Base-by-base conservation (phyloP, 2,113 vertebrate genomes). In the Anas platyrhynchos region DNA sequence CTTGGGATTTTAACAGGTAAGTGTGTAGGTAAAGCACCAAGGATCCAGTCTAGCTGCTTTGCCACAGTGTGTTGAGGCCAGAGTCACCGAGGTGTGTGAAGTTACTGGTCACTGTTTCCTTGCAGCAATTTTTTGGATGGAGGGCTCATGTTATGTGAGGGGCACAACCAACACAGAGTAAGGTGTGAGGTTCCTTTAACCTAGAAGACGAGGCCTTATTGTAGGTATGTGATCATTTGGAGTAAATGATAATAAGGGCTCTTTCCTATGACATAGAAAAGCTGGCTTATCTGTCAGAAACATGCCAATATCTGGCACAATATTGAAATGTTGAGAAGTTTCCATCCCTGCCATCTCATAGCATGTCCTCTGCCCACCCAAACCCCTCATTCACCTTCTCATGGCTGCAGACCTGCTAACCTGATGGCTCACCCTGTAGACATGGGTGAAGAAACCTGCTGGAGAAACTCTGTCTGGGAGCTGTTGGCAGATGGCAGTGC, bases 341-440 rank as follows among this genome's bases (percentile, higher is more conserved):
- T 86, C 31, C 14, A 9, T 15, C 18, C 14, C 26, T 74, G 3
- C 62, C 86, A 43, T 36, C 23, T 62, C 17, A 14, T 7, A 9
- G 20, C 54, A n/a, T 87, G 32, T 61, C n/a, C 13, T 83, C 71
- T 65, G 52, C 12, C 13, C 38, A 13, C 43, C 43, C 27, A 34
- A 14, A 52, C 23, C 1, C 3, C 13, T 83, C n/a, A 9, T 3
- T 83, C 0, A 0, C 79, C 50, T 20, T 74, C 13, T 71, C 13
- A 3, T 0, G 11, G 58, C 15, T 72, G 22, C 50, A 82, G 48
- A 27, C 6, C 5, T 68, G 31, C 48, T 89, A 63, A 65, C 13
- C 41, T 71, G 43, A 17, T 43, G 36, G 10, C 83, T 80, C 76
- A 62, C 22, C 38, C 71, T 79, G 5, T 46, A 15, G 29, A 66